Conservation (phyloP, 2,113 vertebrate genomes). For the Pteruthius melanotis region DNA sequence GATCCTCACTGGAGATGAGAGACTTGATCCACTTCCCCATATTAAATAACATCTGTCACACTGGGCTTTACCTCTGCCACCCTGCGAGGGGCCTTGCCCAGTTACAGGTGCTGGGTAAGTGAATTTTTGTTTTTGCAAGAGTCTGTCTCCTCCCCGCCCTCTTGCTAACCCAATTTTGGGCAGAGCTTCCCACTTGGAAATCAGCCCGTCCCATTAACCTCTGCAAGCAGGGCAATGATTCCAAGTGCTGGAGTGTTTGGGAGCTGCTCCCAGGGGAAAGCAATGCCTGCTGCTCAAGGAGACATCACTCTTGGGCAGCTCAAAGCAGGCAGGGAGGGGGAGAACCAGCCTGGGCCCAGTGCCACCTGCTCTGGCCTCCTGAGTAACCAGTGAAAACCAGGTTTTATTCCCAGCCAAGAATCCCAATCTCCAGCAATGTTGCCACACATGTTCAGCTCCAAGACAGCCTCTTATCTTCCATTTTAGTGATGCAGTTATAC, state of each 20-base stretch:
- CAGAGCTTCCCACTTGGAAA: constrained; percentile 44
- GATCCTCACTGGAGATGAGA: background rate
- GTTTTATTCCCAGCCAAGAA: background rate
- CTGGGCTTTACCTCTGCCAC: background rate
- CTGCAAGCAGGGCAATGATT: background rate
- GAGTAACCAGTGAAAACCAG: background rate
- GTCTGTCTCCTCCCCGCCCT: background rate
- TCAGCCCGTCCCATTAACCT: constrained; percentile 5
- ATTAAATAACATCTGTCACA: background rate
- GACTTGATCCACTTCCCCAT: background rate
- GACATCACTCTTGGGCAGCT: background rate
- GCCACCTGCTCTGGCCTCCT: background rate
- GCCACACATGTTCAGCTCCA: background rate
- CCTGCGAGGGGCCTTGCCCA: background rate
- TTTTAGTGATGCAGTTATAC: background rate
- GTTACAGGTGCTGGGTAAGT: constrained; percentile 6
- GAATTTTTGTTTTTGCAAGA: background rate
- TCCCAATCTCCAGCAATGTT: background rate
- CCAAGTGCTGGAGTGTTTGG: background rate
- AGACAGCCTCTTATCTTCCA: background rate
- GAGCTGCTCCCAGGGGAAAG: background rate
- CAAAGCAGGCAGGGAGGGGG: background rate
- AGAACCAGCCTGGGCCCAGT: background rate
- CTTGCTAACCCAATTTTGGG: constrained; percentile 39
- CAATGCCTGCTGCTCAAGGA: background rate